A percentile compares a stretch with the other conserved stretches of the same genome.
Conservation (phyloP, 1,140 invertebrate species). For the Mactra quadrangularis region DNA sequence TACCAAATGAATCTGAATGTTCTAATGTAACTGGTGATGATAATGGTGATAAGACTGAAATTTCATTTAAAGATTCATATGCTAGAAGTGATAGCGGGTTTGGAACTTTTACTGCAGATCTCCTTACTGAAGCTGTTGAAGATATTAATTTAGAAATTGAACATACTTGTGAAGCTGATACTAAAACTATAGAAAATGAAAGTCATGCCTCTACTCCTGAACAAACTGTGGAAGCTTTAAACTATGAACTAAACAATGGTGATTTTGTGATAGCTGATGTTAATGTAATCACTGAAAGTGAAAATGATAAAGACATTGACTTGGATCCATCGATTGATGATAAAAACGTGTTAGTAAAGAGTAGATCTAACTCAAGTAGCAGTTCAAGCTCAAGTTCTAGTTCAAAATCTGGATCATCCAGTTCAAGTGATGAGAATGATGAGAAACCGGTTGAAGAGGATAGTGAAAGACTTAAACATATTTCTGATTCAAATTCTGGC, state of each 20-base stretch:
- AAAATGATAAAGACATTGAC: neutral
- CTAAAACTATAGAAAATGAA: neutral
- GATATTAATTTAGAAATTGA: neutral
- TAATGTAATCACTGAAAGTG: constrained; percentile 30
- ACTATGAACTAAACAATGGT: constrained; percentile 50
- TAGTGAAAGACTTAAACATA: too few species aligned
- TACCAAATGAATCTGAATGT: neutral
- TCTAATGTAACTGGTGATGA: neutral
- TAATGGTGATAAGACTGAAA: neutral
- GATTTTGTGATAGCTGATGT: constrained; percentile 28
- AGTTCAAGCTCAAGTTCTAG: constrained; percentile 1
- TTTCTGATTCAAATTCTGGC: neutral
- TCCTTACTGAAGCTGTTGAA: constrained; percentile 6
- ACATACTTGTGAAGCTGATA: neutral
- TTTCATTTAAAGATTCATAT: neutral
- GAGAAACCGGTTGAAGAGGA: too few species aligned
- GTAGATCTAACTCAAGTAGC: too few species aligned
- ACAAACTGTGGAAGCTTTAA: constrained; percentile 40
- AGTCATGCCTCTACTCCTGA: neutral
- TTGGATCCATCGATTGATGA: too few species aligned
- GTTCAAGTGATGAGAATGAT: too few species aligned
- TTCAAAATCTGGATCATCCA: neutral
- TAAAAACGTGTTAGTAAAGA: too few species aligned
- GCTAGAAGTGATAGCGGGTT: constrained; percentile 36
- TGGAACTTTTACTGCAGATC: constrained; percentile 24